phyloP scores from a whole-genome alignment of 2,113 vertebrate species.

The Solea solea region DNA sequence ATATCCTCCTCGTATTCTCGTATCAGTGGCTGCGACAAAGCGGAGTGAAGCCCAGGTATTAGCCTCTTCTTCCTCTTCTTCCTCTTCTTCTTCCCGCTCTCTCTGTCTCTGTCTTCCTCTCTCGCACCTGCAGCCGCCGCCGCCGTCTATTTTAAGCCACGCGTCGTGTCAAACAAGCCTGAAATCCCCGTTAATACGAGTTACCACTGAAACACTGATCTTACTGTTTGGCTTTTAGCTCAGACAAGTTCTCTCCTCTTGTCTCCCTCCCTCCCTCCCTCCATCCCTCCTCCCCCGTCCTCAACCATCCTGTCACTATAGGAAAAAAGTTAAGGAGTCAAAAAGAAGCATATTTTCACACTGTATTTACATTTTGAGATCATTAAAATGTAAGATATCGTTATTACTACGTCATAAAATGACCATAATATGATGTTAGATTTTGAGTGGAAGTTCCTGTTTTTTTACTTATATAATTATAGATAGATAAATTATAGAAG shows the following conservation, averaged over 20 bases:
- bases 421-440: too few relatives aligned
- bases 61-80: constrained; percentile 46
- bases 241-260: constrained; percentile 76
- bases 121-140: constrained; percentile 61
- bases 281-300: constrained; percentile 10
- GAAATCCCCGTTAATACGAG: constrained; percentile 86
- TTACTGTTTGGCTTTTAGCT: constrained; percentile 81
- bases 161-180: constrained; percentile 83
- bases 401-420: too few relatives aligned
- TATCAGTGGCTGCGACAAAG: constrained; percentile 74
- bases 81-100: constrained; percentile 36
- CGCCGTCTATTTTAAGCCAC: constrained; percentile 83
- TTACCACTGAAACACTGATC: constrained; percentile 84
- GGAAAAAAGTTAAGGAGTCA: constrained; percentile 62
- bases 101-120: constrained; percentile 41
- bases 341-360: constrained; percentile 76
- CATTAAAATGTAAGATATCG: constrained; percentile 65
- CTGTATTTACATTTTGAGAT: constrained; percentile 84
- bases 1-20: constrained; percentile 78
- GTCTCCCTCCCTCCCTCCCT: constrained; percentile 19
- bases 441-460: too few relatives aligned
- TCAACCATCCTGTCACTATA: not conserved
- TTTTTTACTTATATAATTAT: too few relatives aligned
- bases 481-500: too few relatives aligned
- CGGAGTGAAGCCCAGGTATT: constrained; percentile 80